Evolutionary conservation across 2,888 invertebrate species (phyloP).

Genomic region (Apodemia duryi): DNA sequence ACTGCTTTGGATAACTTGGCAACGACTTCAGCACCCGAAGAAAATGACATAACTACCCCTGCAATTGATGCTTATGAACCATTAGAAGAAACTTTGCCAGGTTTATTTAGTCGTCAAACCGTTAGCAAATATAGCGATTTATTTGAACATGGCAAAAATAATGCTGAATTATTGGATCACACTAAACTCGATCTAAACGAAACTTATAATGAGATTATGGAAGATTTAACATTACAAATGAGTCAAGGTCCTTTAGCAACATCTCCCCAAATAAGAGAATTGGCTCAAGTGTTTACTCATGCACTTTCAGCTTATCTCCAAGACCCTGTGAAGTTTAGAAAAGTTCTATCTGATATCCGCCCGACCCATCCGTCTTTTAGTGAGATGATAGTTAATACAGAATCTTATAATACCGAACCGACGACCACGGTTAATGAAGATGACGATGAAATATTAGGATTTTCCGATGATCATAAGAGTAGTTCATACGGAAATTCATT

Average conservation of each 20-base stretch:
- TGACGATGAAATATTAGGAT: conserved; percentile 88
- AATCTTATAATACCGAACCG: conserved; percentile 73
- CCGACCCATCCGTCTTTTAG: conserved; percentile 86
- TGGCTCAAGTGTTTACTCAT: conserved; percentile 91
- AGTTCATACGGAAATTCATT: conserved; percentile 42
- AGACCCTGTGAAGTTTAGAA: conserved; percentile 89
- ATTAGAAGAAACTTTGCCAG: conserved; percentile 74
- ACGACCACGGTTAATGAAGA: conserved; percentile 82
- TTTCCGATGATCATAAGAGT: conserved; percentile 82
- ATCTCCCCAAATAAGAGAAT: conserved; percentile 84
- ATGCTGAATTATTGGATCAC: conserved; percentile 58
- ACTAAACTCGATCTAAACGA: conserved; percentile 63
- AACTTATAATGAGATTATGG: conserved; percentile 64
- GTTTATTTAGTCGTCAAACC: conserved; percentile 83
- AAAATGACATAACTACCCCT: conserved; percentile 30
- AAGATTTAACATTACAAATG: conserved; percentile 81
- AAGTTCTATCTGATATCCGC: conserved; percentile 86
- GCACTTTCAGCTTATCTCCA: conserved; percentile 90
- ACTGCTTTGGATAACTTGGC: conserved; percentile 81
- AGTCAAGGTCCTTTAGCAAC: conserved; percentile 81
- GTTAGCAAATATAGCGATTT: conserved; percentile 81
- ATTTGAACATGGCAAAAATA: conserved; percentile 55
- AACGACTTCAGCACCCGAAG: conserved; percentile 57
- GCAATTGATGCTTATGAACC: conserved; percentile 56
- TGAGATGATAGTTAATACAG: conserved; percentile 57